Evolutionary conservation across 1,140 invertebrate species (phyloP).

Genomic region (Druon quercuslanigerum): DNA sequence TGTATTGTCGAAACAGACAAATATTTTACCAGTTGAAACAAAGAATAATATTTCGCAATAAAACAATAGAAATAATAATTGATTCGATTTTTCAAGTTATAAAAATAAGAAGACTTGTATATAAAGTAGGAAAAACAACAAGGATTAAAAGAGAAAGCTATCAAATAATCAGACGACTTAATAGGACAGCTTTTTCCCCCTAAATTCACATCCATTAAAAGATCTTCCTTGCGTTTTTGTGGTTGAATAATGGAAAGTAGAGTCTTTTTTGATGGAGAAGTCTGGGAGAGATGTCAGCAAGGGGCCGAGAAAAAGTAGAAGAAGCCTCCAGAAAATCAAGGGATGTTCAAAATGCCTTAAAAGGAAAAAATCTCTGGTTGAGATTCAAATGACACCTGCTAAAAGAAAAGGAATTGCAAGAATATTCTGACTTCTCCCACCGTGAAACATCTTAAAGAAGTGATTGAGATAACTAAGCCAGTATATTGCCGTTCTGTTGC

Average conservation of each 20-base stretch:
- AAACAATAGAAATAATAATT: too few relatives aligned
- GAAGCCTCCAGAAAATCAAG: conserved; percentile 6
- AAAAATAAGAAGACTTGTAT: too few relatives aligned
- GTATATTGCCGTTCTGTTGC: conserved; percentile 30
- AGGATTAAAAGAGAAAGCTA: too few relatives aligned
- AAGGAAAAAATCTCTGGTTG: conserved; percentile 11
- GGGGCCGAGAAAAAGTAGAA: neutral
- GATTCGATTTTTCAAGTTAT: too few relatives aligned
- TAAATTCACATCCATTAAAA: neutral
- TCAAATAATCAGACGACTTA: neutral
- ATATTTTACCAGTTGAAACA: too few relatives aligned
- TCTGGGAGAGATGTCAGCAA: neutral
- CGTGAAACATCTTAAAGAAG: conserved; percentile 9
- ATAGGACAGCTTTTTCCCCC: neutral
- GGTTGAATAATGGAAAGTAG: neutral
- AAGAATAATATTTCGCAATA: too few relatives aligned
- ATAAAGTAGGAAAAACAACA: too few relatives aligned
- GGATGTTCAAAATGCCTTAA: conserved; percentile 5
- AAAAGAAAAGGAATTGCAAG: neutral
- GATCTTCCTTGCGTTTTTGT: neutral
- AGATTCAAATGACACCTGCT: conserved; percentile 16
- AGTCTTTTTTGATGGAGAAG: neutral
- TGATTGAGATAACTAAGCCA: neutral
- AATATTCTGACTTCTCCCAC: conserved; percentile 18
- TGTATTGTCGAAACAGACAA: too few relatives aligned